Conservation (phyloP, 2,797 vertebrate species). For the Gadopsis bispinosus region DNA sequence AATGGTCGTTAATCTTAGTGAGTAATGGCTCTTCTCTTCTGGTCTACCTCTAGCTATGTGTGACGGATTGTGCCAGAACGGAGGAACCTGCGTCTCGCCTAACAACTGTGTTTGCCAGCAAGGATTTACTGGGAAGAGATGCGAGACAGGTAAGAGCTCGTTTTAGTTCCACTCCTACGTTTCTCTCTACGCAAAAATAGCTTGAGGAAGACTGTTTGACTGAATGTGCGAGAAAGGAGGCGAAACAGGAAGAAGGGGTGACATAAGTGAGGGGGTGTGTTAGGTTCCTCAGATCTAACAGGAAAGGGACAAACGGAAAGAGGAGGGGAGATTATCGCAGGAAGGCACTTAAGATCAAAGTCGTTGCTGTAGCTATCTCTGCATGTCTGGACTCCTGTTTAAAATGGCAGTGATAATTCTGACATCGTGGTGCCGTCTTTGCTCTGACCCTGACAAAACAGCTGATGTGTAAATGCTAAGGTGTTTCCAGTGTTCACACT, state of each 20-base stretch:
- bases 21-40: conserved; percentile 71
- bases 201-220: conserved; percentile 28
- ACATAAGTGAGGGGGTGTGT: conserved; percentile 6
- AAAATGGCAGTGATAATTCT: conserved; percentile 37
- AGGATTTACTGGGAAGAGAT: conserved; percentile 94
- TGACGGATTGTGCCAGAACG: conserved; percentile 94
- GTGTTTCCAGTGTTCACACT: conserved; percentile 23
- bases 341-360: conserved; percentile 22
- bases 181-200: conserved; percentile 16
- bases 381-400: conserved; percentile 14
- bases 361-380: conserved; percentile 30
- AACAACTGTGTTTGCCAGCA: conserved; percentile 94
- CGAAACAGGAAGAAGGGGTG: background rate
- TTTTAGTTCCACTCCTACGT: conserved; percentile 20
- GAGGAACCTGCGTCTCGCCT: conserved; percentile 93
- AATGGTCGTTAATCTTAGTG: conserved; percentile 75
- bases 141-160: conserved; percentile 92
- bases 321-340: conserved; percentile 2
- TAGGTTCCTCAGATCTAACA: conserved; percentile 7
- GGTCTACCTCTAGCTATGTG: conserved; percentile 91
- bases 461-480: conserved; percentile 52
- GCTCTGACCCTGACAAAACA: conserved; percentile 40
- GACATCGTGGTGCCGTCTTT: conserved; percentile 30
- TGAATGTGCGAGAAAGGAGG: background rate
- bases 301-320: conserved; percentile 16